A percentile compares a stretch with the other conserved stretches of the same genome.
These are phyloP conservation scores for Trissolcus brochymenae DNA, from an alignment of 2,888 invertebrate genomes.

Conservation along the genomic window DNA sequence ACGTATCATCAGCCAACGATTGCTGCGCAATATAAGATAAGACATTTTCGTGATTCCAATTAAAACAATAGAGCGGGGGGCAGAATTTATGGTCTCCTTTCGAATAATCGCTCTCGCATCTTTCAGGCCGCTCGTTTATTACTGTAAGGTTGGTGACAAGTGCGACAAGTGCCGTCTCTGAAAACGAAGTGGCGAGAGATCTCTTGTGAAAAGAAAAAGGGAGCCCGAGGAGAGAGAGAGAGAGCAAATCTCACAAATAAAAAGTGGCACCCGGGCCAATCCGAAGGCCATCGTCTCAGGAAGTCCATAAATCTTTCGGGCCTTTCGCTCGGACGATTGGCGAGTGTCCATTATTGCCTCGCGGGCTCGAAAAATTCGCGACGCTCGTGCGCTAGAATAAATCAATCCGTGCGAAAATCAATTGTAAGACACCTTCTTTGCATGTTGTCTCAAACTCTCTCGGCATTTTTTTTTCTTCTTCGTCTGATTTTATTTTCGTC, in stretches of 20 bases:
- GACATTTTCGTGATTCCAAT: slow-evolving; percentile 16
- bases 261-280: slow-evolving; percentile 62
- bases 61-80: slow-evolving; percentile 15
- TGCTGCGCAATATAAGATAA: slow-evolving; percentile 7
- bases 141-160: slow-evolving; percentile 16
- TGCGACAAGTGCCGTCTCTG: slow-evolving; percentile 28
- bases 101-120: slow-evolving; percentile 23
- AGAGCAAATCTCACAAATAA: slow-evolving; percentile 26
- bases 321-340: slow-evolving; percentile 56
- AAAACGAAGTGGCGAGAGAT: slow-evolving; percentile 11
- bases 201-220: slow-evolving; percentile 18
- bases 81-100: slow-evolving; percentile 6
- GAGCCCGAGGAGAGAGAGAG: not conserved
- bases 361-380: slow-evolving; percentile 65
- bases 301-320: slow-evolving; percentile 66
- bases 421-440: slow-evolving; percentile 68
- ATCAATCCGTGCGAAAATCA: slow-evolving; percentile 74
- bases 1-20: slow-evolving; percentile 16
- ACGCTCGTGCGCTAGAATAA: slow-evolving; percentile 67
- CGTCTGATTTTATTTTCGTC: not conserved
- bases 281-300: slow-evolving; percentile 64
- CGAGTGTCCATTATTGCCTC: slow-evolving; percentile 60
- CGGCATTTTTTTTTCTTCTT: not conserved
- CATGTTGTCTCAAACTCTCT: slow-evolving; percentile 52
- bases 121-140: slow-evolving; percentile 17